phyloP scores from a whole-genome alignment of 2,797 vertebrate species.

The Lophotriccus pileatus region DNA sequence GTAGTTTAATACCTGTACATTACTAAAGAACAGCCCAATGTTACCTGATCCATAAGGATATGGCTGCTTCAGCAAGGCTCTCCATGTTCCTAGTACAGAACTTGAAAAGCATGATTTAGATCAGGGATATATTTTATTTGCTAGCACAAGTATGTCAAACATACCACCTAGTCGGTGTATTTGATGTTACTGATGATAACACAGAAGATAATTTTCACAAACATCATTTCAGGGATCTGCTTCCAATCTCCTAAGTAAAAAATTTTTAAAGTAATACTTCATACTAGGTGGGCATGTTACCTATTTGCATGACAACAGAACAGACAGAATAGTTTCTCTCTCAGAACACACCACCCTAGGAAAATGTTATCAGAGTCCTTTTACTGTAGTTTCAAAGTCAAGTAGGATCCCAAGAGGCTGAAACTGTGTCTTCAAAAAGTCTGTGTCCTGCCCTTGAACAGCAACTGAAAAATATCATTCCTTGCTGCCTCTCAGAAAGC shows the following conservation, averaged over 20 bases:
- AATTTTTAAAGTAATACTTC: neutral
- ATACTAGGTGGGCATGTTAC: neutral
- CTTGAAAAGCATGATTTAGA: neutral
- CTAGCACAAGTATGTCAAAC: neutral
- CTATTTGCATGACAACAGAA: neutral
- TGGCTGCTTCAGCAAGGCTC: neutral
- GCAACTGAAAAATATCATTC: neutral
- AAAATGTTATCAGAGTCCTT: neutral
- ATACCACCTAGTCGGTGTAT: fast-evolving
- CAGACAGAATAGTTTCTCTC: neutral
- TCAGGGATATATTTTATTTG: neutral
- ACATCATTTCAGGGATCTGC: neutral
- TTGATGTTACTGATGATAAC: neutral
- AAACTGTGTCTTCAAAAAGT: neutral
- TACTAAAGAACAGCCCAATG: neutral
- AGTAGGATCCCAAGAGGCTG: neutral
- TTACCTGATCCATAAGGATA: neutral
- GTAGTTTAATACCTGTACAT: neutral
- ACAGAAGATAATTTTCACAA: neutral
- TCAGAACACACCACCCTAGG: neutral
- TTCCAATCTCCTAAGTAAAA: neutral
- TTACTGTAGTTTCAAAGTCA: neutral
- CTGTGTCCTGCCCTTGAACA: neutral
- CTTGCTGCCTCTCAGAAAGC: neutral
- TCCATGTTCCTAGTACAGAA: neutral